Evolutionary conservation across 2,113 vertebrate genomes (phyloP), one percentile per base, ranked within the genome.

Genomic region (Triplophysa dalaica): DNA sequence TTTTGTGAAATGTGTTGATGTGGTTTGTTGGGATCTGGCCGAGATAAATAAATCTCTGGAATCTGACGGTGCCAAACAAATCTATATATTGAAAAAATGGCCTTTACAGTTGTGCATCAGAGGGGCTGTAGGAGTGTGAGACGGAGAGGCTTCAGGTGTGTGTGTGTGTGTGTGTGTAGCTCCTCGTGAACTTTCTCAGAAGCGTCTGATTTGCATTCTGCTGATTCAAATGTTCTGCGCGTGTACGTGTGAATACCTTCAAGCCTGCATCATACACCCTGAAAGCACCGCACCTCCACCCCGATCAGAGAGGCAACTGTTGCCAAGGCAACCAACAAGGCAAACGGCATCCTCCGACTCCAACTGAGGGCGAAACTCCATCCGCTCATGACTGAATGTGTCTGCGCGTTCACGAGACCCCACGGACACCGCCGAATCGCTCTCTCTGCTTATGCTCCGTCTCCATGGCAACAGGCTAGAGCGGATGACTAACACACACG

Each of bases 381-480:
- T 69, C 76, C 19, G 60, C 54, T 38, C 61, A 50, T 54, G 21
- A 19, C 50, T 54, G 48, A 48, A 41, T 24, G 50, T 68, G 72
- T 75, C 58, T 29, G 58, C 21, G 68, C 43, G 69, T 83, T 78
- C 75, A 52, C 74, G 74, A 45, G 81, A 85, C 81, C 84, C 78
- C 65, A 70, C 22, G 75, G 81, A 75, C 75, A 33, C 68, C 50
- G 58, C 45, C 52, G 52, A 82, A 75, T 68, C 84, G 78, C 48
- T 50, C 26, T 73, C 68, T 43, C 50, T 33, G 11, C 52, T 52
- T 24, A 79, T 79, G 77, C 76, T 81, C 78, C 19, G 41, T 85
- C 82, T 75, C 84, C 82, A 85, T 83, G 84, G 84, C 79, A 85
- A 85, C 84, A 83, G 67, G 81, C 65, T 79, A 83, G 76, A 80